Evolutionary conservation across 2,797 vertebrate species (phyloP), one percentile per base, ranked within the genome.

Genomic region (Podarcis siculus): DNA sequence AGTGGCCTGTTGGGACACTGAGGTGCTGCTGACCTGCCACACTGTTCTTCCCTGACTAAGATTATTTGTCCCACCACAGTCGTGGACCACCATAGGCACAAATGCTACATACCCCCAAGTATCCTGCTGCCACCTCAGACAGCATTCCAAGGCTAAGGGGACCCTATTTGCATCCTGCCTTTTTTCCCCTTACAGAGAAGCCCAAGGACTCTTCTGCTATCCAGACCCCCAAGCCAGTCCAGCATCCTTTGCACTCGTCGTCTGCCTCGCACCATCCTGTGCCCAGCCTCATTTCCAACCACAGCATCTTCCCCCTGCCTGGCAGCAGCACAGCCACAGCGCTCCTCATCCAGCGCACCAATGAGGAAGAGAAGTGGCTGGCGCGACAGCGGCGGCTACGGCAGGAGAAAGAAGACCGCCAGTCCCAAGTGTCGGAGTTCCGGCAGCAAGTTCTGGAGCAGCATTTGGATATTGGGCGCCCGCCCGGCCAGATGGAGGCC

Each of bases 281-380:
- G 89, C 98, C 98, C 45, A 96, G 98, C 94, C 97, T 99, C 8
- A 98, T 99, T 90, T 97, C 98, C 78, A 96, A 95, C 95, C 98
- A 98, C 32, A 94, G 96, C 82, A 95, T 98, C 89, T 99, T 98
- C 96, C 97, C 98, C 0, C 97, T 98, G 76, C 97, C 98, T 0
- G 96, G 97, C 67, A 95, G 97, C 82, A 93, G 96, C 0, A 93
- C 98, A 0, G 94, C 98, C 27, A 97, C 98, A 0, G 97, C 98
- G 1, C 94, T 98, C 92, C 97, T 99, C 67, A 97, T 98, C 92
- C 98, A 98, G 93, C 98, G 98, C 94, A 98, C 95, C 96, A 98
- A 99, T 0, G 99, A 99, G 96, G 99, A 99, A 92, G 99, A 99
- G 95, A 98, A 99, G 91, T 99, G 99, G 98, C 95, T 99, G 96